phyloP scores from a whole-genome alignment of 2,113 vertebrate genomes.

The Carassius gibelio region DNA sequence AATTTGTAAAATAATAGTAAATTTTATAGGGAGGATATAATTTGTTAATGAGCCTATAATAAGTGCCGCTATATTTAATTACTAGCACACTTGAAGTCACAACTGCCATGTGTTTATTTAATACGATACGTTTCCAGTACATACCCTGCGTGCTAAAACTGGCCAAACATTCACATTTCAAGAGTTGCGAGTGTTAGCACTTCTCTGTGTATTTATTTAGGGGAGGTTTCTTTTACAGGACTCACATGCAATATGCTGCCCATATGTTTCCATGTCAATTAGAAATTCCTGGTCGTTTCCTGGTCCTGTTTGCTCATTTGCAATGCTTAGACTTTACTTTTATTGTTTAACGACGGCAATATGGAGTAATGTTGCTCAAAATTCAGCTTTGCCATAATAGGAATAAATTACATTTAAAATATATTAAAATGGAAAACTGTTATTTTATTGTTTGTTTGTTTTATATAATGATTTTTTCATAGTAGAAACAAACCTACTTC shows the following conservation, averaged over 20 bases:
- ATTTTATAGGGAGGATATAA: background rate
- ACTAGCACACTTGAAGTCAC: background rate
- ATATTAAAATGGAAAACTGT: background rate
- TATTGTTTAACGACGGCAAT: background rate
- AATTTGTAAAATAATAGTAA: background rate
- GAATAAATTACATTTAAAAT: background rate
- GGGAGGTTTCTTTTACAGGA: background rate
- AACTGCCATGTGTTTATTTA: constrained; percentile 66
- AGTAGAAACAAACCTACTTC: background rate
- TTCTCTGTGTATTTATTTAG: background rate
- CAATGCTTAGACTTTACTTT: background rate
- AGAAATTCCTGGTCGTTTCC: background rate
- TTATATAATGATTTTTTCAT: background rate
- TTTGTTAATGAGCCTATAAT: constrained; percentile 11
- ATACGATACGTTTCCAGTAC: constrained; percentile 49
- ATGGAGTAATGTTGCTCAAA: background rate
- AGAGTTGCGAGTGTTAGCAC: background rate
- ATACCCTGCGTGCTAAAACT: background rate
- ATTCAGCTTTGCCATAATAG: background rate
- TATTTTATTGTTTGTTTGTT: background rate
- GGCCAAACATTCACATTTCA: background rate
- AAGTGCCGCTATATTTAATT: background rate
- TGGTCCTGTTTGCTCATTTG: background rate
- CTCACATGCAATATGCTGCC: background rate
- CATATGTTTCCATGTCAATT: background rate